A percentile compares a stretch with the other conserved stretches of the same genome.
These are phyloP conservation scores for Mormoops blainvillei DNA, from an alignment of 2,113 vertebrate species.

Conservation along the genomic window DNA sequence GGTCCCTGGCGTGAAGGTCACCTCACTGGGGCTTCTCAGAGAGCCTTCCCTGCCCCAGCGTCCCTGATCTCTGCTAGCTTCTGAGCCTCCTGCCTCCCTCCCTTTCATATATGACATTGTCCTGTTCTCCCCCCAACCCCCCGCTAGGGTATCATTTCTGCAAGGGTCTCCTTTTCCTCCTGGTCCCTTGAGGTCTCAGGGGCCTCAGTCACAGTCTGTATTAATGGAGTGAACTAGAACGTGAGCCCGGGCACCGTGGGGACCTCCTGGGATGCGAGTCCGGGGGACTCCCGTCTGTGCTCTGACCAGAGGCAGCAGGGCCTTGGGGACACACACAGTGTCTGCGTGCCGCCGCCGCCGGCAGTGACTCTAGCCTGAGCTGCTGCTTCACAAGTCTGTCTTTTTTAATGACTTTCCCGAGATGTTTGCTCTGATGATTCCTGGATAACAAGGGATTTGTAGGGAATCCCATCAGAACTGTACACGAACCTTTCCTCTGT, in stretches of 20 bases:
- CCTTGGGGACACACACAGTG: neutral
- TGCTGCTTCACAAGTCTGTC: neutral
- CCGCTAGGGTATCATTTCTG: fast-evolving
- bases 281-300: fast-evolving
- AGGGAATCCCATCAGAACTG: neutral
- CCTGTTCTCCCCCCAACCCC: no score
- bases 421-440: neutral
- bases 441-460: neutral
- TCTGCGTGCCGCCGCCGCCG: fast-evolving
- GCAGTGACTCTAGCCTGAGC: neutral
- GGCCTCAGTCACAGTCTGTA: neutral
- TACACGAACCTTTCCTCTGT: neutral
- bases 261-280: neutral
- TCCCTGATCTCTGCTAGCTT: fast-evolving
- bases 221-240: fast-evolving
- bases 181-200: neutral
- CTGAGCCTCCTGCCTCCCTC: fast-evolving
- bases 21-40: no score
- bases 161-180: neutral
- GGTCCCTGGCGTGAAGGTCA: no score
- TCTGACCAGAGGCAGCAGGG: neutral
- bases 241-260: fast-evolving
- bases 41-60: neutral
- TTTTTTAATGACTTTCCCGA: neutral
- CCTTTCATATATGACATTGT: neutral